Evolutionary conservation across 2,113 vertebrate species (phyloP), one percentile per base, ranked within the genome.

Genomic region (Nicator chloris): DNA sequence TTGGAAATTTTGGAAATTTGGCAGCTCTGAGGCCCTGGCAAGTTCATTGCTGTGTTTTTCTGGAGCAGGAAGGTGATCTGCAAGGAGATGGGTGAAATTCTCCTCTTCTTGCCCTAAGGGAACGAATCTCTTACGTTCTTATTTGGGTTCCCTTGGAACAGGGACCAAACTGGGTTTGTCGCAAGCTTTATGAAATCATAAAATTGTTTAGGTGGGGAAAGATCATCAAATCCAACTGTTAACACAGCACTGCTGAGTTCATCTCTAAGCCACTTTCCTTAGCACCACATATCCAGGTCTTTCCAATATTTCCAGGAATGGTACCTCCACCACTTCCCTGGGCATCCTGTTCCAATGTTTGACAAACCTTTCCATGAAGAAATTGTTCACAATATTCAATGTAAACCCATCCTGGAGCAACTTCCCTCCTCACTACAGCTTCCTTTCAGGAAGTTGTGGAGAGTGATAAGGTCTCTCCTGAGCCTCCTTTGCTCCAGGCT

Each of bases 231-330:
- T 44, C 21, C 18, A 35, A 28, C 21, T 3, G 6, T 85, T 50
- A 61, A 54, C 11, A 20, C 27, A 35, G 11, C 28, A n/a, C 19
- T 78, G 23, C 14, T 4, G 40, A 51, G 19, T 18, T 57, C 16
- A 37, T 6, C 21, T 7, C 40, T 66, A 66, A 66, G 30, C 50
- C 23, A 26, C 13, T 8, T 30, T 7, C 9, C 33, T 60, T 37
- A 54, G 9, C 0, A 1, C 6, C 21, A 40, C 9, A 28, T 20
- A 26, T 30, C 23, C 3, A 5, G 1, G 0, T 47, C 5, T 40
- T 87, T 37, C 47, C 47, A 75, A n/a, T 21, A 47, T 17, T 39
- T 65, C 19, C 19, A 42, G 33, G 11, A 4, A 45, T 31, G 7
- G 7, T 45, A 21, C 31, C 24, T 72, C 17, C 1, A 45, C 3